A percentile compares a stretch with the other conserved stretches of the same genome.
Conservation (phyloP, 1,140 invertebrate genomes). For the Gonioctena quinquepunctata region DNA sequence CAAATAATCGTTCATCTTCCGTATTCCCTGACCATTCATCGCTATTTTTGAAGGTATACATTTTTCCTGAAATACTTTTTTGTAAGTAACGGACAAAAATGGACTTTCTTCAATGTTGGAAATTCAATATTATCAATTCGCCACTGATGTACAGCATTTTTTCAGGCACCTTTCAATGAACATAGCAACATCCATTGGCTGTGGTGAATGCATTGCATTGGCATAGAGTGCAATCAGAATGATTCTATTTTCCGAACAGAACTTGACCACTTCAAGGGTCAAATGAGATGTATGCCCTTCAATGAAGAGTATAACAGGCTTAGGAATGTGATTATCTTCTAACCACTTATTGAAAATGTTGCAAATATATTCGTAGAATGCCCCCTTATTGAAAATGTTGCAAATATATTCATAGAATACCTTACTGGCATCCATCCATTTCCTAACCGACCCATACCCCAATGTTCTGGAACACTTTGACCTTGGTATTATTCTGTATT, state of each 20-base stretch:
- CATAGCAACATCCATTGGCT: constrained; percentile 54
- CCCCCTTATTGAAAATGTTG: too few relatives aligned
- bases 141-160: background rate
- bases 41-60: background rate
- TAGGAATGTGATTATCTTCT: constrained; percentile 36
- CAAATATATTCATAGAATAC: too few relatives aligned
- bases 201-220: constrained; percentile 50
- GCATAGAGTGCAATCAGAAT: constrained; percentile 44
- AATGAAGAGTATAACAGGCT: constrained; percentile 54
- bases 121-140: constrained; percentile 21
- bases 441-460: constrained; percentile 50
- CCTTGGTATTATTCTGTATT: constrained; percentile 48
- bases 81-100: background rate
- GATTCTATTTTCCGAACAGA: constrained; percentile 41
- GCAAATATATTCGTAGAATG: constrained; percentile 53
- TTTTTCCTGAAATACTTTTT: background rate
- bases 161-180: constrained; percentile 32
- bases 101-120: background rate
- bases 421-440: constrained; percentile 58
- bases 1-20: too few relatives aligned
- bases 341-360: constrained; percentile 22
- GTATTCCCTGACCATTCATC: background rate
- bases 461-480: constrained; percentile 33
- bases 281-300: constrained; percentile 56
- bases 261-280: constrained; percentile 35